Percentiles rank a stretch among this genome's conserved stretches.
phyloP scores from a whole-genome alignment of 2,797 vertebrate species.

The Takifugu ocellatus region DNA sequence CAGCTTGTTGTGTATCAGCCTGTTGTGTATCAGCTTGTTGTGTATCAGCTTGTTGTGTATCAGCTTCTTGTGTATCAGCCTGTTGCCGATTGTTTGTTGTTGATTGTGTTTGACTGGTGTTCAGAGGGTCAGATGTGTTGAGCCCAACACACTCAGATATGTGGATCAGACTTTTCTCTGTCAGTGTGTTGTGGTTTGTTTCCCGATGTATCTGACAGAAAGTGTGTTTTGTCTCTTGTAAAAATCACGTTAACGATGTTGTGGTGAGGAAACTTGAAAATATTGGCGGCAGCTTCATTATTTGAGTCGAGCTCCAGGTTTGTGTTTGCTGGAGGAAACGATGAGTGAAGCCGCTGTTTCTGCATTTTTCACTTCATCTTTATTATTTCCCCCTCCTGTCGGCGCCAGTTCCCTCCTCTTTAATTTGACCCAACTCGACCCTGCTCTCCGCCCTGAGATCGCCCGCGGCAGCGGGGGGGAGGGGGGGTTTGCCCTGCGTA shows the following conservation, averaged over 20 bases:
- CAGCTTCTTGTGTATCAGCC: too few relatives aligned
- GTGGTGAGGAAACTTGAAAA: background rate
- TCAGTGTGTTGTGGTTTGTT: background rate
- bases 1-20: too few relatives aligned
- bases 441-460: constrained; percentile 24
- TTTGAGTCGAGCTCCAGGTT: background rate
- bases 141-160: constrained; percentile 20
- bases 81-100: too few relatives aligned
- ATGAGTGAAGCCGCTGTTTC: background rate
- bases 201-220: background rate
- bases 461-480: too few relatives aligned
- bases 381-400: constrained; percentile 9
- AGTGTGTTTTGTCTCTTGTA: background rate
- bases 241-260: background rate
- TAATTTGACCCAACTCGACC: constrained; percentile 22
- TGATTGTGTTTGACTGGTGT: too few relatives aligned
- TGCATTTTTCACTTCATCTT: constrained; percentile 44
- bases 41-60: too few relatives aligned
- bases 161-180: constrained; percentile 30
- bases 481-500: constrained; percentile 10
- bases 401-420: constrained; percentile 8
- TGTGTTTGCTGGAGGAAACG: background rate
- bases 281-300: too few relatives aligned
- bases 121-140: too few relatives aligned
- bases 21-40: too few relatives aligned